phyloP scores from a whole-genome alignment of 2,113 vertebrate genomes.

The Saccopteryx leptura region DNA sequence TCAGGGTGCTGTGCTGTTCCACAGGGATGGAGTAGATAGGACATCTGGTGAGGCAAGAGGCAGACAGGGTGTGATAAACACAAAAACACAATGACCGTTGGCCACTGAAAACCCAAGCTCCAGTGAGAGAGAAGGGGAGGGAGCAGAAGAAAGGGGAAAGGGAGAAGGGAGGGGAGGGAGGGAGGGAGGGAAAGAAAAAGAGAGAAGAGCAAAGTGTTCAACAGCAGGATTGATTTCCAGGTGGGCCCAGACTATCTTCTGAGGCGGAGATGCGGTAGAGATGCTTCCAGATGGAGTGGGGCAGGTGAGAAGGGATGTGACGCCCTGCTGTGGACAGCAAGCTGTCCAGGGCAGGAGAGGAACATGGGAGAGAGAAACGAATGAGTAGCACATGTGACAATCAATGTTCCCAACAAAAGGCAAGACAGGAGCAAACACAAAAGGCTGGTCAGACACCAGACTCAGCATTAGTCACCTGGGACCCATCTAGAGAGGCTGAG shows the following conservation, averaged over 20 bases:
- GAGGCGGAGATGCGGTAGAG: fast-evolving
- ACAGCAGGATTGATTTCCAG: not conserved
- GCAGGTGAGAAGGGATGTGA: not conserved
- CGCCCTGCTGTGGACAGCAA: not conserved
- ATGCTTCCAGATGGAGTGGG: not conserved
- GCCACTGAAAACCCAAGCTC: not conserved
- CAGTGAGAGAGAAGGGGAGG: not conserved
- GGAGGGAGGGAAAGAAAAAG: not conserved
- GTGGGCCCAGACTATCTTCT: not conserved
- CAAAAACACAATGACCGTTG: not conserved
- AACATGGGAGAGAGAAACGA: not conserved
- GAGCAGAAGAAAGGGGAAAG: not conserved
- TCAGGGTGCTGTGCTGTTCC: not conserved
- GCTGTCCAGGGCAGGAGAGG: not conserved
- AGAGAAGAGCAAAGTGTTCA: not conserved
- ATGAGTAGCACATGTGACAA: not conserved
- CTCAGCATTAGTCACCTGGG: not conserved
- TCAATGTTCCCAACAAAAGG: not conserved
- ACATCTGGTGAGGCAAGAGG: not conserved
- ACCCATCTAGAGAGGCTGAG: not conserved
- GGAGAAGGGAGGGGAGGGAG: not conserved
- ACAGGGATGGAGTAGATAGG: not conserved
- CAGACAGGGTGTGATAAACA: not conserved
- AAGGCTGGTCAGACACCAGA: not conserved
- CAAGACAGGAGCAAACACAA: not conserved